phyloP scores from a whole-genome alignment of 2,888 invertebrate species.

The Cacoxenus indagator region DNA sequence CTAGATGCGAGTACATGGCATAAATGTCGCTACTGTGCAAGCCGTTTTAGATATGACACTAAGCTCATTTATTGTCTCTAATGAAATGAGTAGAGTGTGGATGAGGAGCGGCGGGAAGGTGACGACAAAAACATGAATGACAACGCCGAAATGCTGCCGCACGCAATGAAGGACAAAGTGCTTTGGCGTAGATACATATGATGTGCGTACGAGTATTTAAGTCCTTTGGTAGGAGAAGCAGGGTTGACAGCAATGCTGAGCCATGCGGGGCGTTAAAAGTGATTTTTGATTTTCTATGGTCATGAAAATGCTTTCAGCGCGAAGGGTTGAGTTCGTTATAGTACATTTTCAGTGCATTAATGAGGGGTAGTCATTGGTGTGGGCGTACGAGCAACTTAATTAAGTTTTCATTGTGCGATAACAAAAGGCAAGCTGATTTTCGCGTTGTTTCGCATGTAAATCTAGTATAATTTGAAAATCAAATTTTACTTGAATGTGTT shows the following conservation, averaged over 20 bases:
- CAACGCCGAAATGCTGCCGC: not conserved
- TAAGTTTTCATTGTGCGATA: conserved; percentile 55
- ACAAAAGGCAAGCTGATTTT: not conserved
- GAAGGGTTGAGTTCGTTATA: conserved; percentile 12
- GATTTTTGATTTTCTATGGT: conserved; percentile 21
- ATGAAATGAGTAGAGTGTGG: not conserved
- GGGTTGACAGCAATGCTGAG: not conserved
- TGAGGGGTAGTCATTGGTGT: no score
- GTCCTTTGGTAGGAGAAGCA: not conserved
- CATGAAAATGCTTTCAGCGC: not conserved
- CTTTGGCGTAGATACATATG: conserved; percentile 7
- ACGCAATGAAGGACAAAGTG: not conserved
- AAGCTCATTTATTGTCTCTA: conserved; percentile 21
- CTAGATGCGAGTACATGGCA: conserved; percentile 12
- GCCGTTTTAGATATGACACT: conserved; percentile 7
- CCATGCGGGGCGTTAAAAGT: conserved; percentile 20
- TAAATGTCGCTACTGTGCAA: conserved; percentile 1
- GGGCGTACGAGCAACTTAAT: conserved; percentile 58
- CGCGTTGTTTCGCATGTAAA: not conserved
- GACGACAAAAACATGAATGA: not conserved
- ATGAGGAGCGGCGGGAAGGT: not conserved
- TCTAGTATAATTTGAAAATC: not conserved
- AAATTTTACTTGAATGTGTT: not conserved
- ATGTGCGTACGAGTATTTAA: conserved; percentile 14
- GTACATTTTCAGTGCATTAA: not conserved